Conservation (phyloP, 1,140 invertebrate genomes). For the Whitmania pigra region DNA sequence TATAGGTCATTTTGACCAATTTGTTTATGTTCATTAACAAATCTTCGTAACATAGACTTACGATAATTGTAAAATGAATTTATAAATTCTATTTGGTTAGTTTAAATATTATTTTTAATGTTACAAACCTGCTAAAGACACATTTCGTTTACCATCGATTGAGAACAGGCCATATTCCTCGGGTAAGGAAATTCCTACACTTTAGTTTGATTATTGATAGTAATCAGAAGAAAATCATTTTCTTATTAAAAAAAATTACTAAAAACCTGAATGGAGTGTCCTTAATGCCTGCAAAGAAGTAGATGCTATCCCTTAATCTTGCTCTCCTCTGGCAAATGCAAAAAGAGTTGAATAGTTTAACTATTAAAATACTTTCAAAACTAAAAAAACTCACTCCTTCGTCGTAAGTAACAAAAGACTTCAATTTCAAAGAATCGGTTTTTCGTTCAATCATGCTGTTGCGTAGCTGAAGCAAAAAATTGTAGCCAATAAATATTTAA, state of each 20-base stretch:
- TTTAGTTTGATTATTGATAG: slow-evolving; percentile 23
- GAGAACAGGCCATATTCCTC: slow-evolving; percentile 72
- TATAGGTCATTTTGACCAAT: no score
- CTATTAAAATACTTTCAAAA: not conserved
- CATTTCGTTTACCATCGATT: no score
- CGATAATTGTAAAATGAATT: no score
- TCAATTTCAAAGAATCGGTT: slow-evolving; percentile 68
- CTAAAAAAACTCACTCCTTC: not conserved
- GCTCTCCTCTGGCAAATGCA: slow-evolving; percentile 58
- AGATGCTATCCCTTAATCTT: slow-evolving; percentile 61
- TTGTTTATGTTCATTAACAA: no score
- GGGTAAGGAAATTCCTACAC: slow-evolving; percentile 66
- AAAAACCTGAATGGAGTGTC: slow-evolving; percentile 68
- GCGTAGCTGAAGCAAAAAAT: slow-evolving; percentile 54
- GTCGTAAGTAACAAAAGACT: slow-evolving; percentile 27
- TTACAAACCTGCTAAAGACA: slow-evolving; percentile 53
- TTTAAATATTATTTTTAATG: no score
- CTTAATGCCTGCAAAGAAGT: slow-evolving; percentile 74
- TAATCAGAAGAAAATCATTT: not conserved
- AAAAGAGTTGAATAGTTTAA: slow-evolving; percentile 2
- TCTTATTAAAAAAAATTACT: not conserved
- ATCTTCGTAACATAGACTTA: no score
- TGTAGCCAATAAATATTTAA: not conserved
- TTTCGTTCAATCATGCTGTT: slow-evolving; percentile 81
- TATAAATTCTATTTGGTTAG: no score